Percentiles rank a stretch among this genome's conserved stretches.
These are phyloP conservation scores for Diachasma alloeum DNA, from an alignment of 1,140 invertebrate species.

Conservation along the genomic window DNA sequence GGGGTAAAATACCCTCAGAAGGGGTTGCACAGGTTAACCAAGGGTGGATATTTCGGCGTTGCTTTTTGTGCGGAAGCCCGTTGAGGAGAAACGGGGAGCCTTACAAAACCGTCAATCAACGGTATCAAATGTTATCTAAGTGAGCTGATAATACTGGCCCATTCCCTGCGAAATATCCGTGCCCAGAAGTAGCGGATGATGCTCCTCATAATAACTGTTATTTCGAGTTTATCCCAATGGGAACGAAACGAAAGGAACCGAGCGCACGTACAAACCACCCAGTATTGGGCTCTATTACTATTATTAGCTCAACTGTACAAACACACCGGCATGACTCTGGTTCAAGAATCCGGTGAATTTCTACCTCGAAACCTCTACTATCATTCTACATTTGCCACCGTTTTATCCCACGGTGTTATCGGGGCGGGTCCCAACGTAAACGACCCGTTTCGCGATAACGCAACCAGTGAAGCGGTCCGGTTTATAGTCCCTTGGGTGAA, in stretches of 20 bases:
- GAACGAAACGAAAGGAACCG: neutral
- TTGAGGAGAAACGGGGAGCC: too few relatives aligned
- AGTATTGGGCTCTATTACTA: neutral
- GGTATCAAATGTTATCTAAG: neutral
- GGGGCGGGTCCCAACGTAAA: neutral
- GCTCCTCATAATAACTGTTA: neutral
- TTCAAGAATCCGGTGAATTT: neutral
- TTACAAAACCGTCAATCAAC: too few relatives aligned
- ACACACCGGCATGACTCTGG: neutral
- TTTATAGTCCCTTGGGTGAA: neutral
- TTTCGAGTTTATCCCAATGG: neutral
- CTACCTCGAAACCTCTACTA: neutral
- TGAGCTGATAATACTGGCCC: neutral
- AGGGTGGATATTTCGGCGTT: too few relatives aligned
- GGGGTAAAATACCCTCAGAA: too few relatives aligned
- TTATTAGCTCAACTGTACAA: neutral
- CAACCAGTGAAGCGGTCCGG: neutral
- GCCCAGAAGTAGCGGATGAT: neutral
- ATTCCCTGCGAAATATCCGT: neutral
- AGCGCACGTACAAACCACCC: neutral
- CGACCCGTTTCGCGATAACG: slow-evolving; percentile 1
- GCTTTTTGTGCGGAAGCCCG: too few relatives aligned
- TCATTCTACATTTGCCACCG: neutral
- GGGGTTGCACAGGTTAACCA: too few relatives aligned
- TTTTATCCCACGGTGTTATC: neutral